Base-by-base conservation (phyloP, 1,140 invertebrate genomes). In the Eupeodes corollae region DNA sequence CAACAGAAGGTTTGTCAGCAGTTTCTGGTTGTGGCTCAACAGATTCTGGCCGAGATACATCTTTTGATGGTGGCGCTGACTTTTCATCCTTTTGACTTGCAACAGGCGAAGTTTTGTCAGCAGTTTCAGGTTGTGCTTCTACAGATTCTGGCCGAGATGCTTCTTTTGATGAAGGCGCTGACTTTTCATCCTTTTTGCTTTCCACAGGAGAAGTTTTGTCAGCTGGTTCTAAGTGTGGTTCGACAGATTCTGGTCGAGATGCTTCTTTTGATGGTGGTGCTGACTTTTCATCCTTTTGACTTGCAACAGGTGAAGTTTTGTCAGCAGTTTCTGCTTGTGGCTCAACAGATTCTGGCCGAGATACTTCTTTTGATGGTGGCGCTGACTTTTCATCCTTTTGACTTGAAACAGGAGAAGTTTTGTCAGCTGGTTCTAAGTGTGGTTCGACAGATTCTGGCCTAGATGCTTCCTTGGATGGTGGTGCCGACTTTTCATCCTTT, bases 31-130 rank as follows among this genome's bases (percentile, higher is more conserved):
- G 34, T 19, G 35, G 40, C 1, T 37, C 48, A 40, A 18, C 42
- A n/a, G 48, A 49, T 12, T 39, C 21, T 13, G 48, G 43, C 32
- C 48, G 39, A 39, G 30, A 47, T 34, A 13, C 9, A 21, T 42
- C 40, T 31, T 39, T 13, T 18, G 14, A 10, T 44, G 41, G 18
- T 16, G 47, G 41, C 31, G 16, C 15, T 45, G 19, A 11, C 8
- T 14, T 10, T 6, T 16, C 21, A 6, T 6, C 18, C 6, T 41
- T 14, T 3, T 35, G 15, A 5, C 8, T 13, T 40, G 9, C 14
- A 14, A 9, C 16, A 31, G 42, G 21, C 13, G 42, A 44, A 8
- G 12, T 14, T 46, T 46, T 33, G 6, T 35, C 44, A 46, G 32
- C 26, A 8, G 11, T n/a, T n/a, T n/a, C n/a, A n/a, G n/a, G n/a